These are phyloP conservation scores for Cynopterus sphinx DNA, from an alignment of 2,797 vertebrate genomes.

Conservation along the genomic window DNA sequence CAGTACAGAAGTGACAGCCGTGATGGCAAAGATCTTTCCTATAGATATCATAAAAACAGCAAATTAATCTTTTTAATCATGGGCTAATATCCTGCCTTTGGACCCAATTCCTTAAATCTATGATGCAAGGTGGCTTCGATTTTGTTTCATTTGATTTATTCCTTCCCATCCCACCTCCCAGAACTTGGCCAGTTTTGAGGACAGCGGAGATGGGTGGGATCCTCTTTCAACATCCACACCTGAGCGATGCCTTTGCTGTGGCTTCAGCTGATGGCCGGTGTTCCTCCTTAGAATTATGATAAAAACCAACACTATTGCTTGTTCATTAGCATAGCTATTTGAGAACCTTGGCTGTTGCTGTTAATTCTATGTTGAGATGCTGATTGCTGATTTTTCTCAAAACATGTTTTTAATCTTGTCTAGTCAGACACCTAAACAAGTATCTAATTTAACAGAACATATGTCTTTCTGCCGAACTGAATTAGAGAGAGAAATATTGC, in stretches of 20 bases:
- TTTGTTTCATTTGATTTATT: background rate
- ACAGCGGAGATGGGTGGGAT: background rate
- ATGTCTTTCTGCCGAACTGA: background rate
- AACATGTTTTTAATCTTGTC: background rate
- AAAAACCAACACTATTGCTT: background rate
- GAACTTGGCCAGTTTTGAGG: background rate
- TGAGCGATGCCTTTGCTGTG: background rate
- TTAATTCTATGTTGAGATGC: background rate
- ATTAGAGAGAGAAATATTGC: background rate
- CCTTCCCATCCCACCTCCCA: background rate
- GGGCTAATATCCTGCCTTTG: background rate
- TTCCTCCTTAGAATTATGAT: background rate
- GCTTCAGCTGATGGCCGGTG: background rate
- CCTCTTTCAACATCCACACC: background rate
- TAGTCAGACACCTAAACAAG: background rate
- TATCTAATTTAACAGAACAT: background rate
- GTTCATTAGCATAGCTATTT: background rate
- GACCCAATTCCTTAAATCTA: background rate
- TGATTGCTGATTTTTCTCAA: conserved; percentile 31
- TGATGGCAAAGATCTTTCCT: background rate
- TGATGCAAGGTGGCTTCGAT: background rate
- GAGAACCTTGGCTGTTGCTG: background rate
- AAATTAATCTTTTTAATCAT: background rate
- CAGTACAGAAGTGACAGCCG: background rate
- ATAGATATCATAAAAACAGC: background rate